Conservation (phyloP, 2,888 invertebrate species). For the Lasioglossum oenotherae region DNA sequence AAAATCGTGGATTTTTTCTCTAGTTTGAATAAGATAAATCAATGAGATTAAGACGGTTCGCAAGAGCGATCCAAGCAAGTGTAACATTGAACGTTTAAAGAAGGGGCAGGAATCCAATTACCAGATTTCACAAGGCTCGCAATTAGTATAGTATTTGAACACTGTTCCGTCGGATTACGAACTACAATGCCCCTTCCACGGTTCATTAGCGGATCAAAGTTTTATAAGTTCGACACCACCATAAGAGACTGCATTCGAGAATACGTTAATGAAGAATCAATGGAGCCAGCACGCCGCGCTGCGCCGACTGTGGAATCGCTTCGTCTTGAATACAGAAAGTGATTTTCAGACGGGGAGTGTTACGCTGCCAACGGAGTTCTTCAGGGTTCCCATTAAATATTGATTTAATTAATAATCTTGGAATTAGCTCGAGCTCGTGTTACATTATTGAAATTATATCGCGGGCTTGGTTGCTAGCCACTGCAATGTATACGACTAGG, state of each 20-base stretch:
- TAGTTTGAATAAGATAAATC: background rate
- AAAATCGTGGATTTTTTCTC: background rate
- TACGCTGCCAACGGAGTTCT: background rate
- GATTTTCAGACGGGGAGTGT: background rate
- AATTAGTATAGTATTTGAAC: slow-evolving; percentile 6
- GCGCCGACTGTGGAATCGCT: background rate
- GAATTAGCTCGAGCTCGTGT: background rate
- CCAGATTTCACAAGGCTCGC: slow-evolving; percentile 1
- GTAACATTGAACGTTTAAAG: background rate
- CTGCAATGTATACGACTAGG: background rate
- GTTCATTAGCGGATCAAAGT: slow-evolving; percentile 9
- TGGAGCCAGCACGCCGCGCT: background rate
- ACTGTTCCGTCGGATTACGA: background rate
- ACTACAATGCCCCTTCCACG: background rate
- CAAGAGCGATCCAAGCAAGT: background rate
- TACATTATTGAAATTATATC: background rate
- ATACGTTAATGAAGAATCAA: slow-evolving; percentile 1
- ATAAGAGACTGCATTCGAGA: background rate
- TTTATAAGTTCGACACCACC: slow-evolving; percentile 1
- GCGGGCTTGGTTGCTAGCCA: background rate
- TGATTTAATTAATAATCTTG: background rate
- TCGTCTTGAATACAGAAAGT: background rate
- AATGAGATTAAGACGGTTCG: background rate
- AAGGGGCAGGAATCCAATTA: background rate
- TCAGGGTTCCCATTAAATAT: background rate